These are phyloP conservation scores for Heteronetta atricapilla DNA, from an alignment of 2,113 vertebrate genomes.

Conservation along the genomic window DNA sequence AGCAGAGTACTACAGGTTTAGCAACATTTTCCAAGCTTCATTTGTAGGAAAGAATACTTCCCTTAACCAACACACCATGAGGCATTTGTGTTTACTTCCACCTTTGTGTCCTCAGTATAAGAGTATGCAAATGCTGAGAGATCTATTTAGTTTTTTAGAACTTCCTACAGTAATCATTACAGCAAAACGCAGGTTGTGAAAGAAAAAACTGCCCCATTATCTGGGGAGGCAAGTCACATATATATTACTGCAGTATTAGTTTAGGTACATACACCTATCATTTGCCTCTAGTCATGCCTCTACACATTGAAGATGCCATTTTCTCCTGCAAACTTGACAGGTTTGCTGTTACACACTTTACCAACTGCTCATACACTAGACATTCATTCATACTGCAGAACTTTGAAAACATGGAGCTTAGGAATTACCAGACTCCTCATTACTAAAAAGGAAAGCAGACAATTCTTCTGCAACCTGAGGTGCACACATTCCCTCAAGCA, in stretches of 20 bases:
- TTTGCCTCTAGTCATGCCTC: background rate
- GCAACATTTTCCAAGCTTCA: background rate
- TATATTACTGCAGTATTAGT: background rate
- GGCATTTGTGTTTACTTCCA: background rate
- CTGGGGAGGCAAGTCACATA: background rate
- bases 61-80: fast-evolving
- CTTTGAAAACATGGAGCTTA: background rate
- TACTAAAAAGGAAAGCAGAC: background rate
- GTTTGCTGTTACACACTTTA: background rate
- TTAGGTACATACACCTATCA: fast-evolving
- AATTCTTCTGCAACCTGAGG: background rate
- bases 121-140: background rate
- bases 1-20: fast-evolving
- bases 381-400: background rate
- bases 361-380: background rate
- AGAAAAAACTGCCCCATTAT: background rate
- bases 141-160: background rate
- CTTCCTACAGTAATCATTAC: background rate
- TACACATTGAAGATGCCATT: background rate
- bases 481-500: background rate
- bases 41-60: background rate
- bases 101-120: background rate
- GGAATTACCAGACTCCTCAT: background rate
- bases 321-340: background rate
- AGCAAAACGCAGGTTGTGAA: background rate